Base-by-base conservation (phyloP, 1,140 invertebrate species). In the Fopius arisanus region DNA sequence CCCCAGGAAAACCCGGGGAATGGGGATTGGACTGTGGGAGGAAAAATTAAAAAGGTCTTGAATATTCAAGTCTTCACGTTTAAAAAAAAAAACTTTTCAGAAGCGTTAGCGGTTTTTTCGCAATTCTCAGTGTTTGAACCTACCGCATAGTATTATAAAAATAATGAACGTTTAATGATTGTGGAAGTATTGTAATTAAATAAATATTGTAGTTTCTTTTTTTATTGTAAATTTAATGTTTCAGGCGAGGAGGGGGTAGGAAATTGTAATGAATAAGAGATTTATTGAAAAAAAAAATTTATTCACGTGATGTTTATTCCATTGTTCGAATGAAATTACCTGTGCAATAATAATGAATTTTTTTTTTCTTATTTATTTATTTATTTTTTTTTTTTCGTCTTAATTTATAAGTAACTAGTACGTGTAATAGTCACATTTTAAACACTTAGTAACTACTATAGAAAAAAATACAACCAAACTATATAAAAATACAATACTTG, bases 401-500 rank as follows among this genome's bases (percentile, higher is more conserved):
- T 76, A 74, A 23, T 59, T 26, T 26, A 2, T 79, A 77, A 79
- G 76, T 48, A 81, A 79, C 74, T 81, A 79, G 63, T 79, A 81
- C 78, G 63, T 84, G 82, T 83, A 3, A 78, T 83, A 83, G 67
- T 70, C 71, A 73, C 29, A 70, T 77, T 77, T 79, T 75, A 70
- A 80, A 80, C 40, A 77, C 78, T 80, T 85, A 84, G 70, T 72
- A 81, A 78, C 79, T 84, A 48, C 16, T n/a, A 82, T 80, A 79
- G 80, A 84, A 81, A 72, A 51, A 67, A 19, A 81, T 80, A 82
- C 79, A 84, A 85, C 78, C 73, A 74, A 82, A 83, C 54, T 83
- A 79, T 86, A 85, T 84, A 84, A 86, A 86, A 86, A 86, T 86
- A 85, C 79, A 81, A 83, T 78, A 77, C 80, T 81, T 7, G 54